Base-by-base conservation (phyloP, 1,140 invertebrate genomes). In the Trachymyrmex septentrionalis region DNA sequence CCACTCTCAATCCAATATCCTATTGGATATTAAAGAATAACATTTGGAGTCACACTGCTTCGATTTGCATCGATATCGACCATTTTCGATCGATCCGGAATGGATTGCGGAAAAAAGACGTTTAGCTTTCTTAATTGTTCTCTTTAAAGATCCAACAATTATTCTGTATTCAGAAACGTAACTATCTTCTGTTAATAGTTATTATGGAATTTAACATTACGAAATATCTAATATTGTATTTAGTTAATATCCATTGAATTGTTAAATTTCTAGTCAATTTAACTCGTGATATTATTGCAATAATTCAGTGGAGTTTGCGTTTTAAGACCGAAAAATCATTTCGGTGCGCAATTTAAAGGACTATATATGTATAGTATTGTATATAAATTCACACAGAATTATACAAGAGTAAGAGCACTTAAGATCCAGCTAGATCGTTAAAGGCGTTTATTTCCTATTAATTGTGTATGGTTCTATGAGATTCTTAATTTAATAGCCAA, bases 1-100 rank as follows among this genome's bases (percentile, higher is more conserved):
- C 67, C 27, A 44, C 19, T 12, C 12, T 16, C 50, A 69, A 77
- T 87, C 73, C 86, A 91, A 90, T 90, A 92, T 87, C 71, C 78
- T 73, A 85, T 87, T 90, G 71, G 85, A 90, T 92, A 92, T 92
- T 91, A 88, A 92, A 92, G 89, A 92, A 91, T 92, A 92, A 92
- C 86, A 92, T 91, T 89, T 84, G 63, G 7, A 44, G 48, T n/a
- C 19, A 66, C 30, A 66, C 30, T 86, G 27, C 76, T 72, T 50
- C 89, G 64, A 90, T 90, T 90, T 88, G 71, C 77, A 90, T 86
- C 50, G 57, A 64, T 16, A 59, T 59, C 34, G 72, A 38, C 50
- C 5, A 69, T 24, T 59, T n/a, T 30, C 53, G 27, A 38, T 57
- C 64, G 53, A 72, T 82, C 38, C 6, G 6, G 24, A 61, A 73